Evolutionary conservation across 2,113 vertebrate genomes (phyloP).

Genomic region (Cinclus mexicanus): DNA sequence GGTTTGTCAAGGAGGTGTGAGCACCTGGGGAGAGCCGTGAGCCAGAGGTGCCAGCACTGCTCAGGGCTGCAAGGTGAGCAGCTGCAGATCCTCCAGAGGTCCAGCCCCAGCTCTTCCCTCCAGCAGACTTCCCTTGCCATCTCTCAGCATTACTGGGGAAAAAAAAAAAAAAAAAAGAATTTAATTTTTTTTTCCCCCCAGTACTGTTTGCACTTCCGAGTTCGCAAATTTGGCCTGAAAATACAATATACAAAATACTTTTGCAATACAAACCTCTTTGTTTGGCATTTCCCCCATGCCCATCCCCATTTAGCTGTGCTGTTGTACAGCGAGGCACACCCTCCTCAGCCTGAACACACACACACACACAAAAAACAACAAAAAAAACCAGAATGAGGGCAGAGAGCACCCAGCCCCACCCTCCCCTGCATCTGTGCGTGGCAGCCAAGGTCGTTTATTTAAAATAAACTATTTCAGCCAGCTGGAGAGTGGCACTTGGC

Average conservation of each 20-base stretch:
- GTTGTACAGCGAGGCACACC: neutral
- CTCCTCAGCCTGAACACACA: neutral
- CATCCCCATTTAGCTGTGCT: neutral
- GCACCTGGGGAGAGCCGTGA: neutral
- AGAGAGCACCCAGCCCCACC: neutral
- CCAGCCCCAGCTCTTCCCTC: neutral
- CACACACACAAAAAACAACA: too few species aligned
- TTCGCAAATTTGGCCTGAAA: neutral
- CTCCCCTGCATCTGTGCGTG: neutral
- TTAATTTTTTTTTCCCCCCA: neutral
- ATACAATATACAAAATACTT: neutral
- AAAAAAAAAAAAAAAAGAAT: neutral
- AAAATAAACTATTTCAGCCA: neutral
- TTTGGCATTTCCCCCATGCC: neutral
- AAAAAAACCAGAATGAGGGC: neutral
- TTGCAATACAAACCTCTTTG: neutral
- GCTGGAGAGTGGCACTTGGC: neutral
- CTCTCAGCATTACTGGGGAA: neutral
- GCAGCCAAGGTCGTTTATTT: conserved; percentile 41
- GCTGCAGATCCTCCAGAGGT: neutral
- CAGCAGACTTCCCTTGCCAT: neutral
- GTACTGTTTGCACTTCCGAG: neutral
- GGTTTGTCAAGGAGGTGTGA: neutral
- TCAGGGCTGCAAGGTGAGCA: neutral
- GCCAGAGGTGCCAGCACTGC: neutral